These are phyloP conservation scores for Tuta absoluta DNA, from an alignment of 2,888 invertebrate genomes.

Conservation along the genomic window DNA sequence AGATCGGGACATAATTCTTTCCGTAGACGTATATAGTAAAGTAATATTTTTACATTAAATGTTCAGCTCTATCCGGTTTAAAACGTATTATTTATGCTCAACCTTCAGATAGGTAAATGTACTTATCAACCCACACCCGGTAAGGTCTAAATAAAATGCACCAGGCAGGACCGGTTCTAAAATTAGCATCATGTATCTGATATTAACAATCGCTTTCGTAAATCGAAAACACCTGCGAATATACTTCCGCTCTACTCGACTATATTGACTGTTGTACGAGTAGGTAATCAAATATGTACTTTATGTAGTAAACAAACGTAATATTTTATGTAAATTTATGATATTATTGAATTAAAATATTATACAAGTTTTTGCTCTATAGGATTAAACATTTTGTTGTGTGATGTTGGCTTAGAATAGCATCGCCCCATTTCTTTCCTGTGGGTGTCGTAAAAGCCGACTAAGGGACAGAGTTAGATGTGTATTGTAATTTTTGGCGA, in stretches of 20 bases:
- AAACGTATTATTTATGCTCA: background rate
- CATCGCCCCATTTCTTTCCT: too few species aligned
- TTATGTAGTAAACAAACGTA: background rate
- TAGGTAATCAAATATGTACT: background rate
- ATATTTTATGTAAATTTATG: too few species aligned
- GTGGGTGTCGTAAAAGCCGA: too few species aligned
- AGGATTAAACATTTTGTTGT: too few species aligned
- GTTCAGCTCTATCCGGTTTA: background rate
- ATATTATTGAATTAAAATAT: too few species aligned
- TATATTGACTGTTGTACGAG: background rate
- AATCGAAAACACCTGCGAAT: background rate
- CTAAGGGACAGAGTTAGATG: too few species aligned
- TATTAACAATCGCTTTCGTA: conserved; percentile 13
- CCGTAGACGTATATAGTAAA: too few species aligned
- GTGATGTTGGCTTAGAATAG: too few species aligned
- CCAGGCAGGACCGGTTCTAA: conserved; percentile 8
- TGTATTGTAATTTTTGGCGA: too few species aligned
- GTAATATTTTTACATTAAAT: background rate
- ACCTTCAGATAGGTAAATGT: conserved; percentile 1
- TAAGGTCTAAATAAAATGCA: conserved; percentile 3
- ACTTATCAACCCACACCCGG: background rate
- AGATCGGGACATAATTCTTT: too few species aligned
- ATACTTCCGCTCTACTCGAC: background rate
- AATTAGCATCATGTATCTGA: background rate
- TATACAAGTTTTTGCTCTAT: too few species aligned